Evolutionary conservation across 2,888 invertebrate species (phyloP), one percentile per base, ranked within the genome.

Genomic region (Zaprionus lineosus): DNA sequence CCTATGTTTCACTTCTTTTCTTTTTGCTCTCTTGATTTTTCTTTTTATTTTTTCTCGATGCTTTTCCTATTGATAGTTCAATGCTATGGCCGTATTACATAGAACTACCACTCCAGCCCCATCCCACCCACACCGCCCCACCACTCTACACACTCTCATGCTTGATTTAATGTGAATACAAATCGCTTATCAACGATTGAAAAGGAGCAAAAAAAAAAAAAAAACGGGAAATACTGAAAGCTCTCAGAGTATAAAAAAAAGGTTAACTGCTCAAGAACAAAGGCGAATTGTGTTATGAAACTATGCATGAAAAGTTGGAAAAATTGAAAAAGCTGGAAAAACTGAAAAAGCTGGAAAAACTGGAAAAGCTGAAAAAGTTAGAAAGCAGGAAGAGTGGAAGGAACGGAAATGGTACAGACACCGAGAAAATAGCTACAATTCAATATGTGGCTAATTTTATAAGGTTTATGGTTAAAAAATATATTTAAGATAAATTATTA

Each of bases 161-260:
- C 55, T 67, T 78, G 72, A 72, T 69, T 82, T 68, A 84, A 67
- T 83, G 58, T 61, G 66, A 74, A 72, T 78, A 84, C 58, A 82
- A 84, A 79, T 79, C 65, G 77, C 64, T 72, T 72, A 72, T 83
- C 81, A 67, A 60, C 60, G n/a, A 16, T 6, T 43, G 46, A 52
- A 28, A 29, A 51, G 29, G 19, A 52, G 15, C 4, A 34, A 29
- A 26, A 29, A 53, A 28, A 2, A 11, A 15, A 41, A 11, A 34
- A 26, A 11, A 26, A 18, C 33, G 19, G n/a, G n/a, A n/a, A 8
- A n/a, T 6, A 24, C 11, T 21, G n/a, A n/a, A n/a, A n/a, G n/a
- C 12, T 8, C 12, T 9, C 40, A 2, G 4, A 29, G n/a, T 5
- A 11, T 26, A 37, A 19, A 39, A 19, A 19, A 19, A 19, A 19